phyloP scores from a whole-genome alignment of 1,140 invertebrate species.

The Drosophila persimilis region DNA sequence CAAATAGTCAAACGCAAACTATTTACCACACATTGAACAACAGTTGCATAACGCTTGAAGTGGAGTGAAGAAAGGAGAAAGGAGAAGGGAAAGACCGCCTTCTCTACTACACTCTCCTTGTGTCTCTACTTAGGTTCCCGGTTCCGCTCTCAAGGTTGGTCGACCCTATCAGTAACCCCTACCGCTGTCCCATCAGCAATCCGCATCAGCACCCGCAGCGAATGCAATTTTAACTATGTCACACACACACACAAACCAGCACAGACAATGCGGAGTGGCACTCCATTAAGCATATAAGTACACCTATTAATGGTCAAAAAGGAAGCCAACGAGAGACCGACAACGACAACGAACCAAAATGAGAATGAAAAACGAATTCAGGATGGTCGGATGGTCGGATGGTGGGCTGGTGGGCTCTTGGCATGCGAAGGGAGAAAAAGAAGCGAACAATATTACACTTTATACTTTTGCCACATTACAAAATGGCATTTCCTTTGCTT shows the following conservation, averaged over 20 bases:
- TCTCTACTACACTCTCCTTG: no score
- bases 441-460: conserved; percentile 70
- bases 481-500: conserved; percentile 61
- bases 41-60: conserved; percentile 51
- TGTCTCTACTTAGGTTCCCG: not conserved
- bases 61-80: not conserved
- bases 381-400: not conserved
- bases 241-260: conserved; percentile 29
- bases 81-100: no score
- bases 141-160: conserved; percentile 14
- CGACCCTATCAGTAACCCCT: not conserved
- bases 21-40: conserved; percentile 77
- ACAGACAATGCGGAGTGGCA: conserved; percentile 68
- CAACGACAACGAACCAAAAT: conserved; percentile 35
- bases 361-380: conserved; percentile 52
- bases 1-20: conserved; percentile 72
- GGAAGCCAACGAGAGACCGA: conserved; percentile 53
- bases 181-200: not conserved
- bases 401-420: not conserved
- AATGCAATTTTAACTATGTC: conserved; percentile 68
- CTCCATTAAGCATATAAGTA: conserved; percentile 81
- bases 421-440: not conserved
- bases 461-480: conserved; percentile 78
- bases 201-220: conserved; percentile 31
- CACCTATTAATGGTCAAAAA: conserved; percentile 81